These are phyloP conservation scores for Neolamprologus toae DNA, from an alignment of 2,113 vertebrate genomes.

Conservation along the genomic window DNA sequence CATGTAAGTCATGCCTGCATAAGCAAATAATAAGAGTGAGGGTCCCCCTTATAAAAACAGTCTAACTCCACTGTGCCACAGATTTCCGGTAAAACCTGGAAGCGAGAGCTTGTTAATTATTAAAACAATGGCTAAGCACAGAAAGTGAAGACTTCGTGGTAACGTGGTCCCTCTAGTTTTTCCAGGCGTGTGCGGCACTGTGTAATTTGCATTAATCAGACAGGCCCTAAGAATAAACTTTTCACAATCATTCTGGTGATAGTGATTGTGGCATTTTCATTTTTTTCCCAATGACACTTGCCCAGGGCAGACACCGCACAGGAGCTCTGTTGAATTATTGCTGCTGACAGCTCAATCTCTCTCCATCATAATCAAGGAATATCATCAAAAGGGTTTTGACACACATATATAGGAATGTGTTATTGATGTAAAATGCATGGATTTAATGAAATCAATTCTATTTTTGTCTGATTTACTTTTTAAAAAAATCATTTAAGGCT, in stretches of 20 bases:
- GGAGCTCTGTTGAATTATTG: slow-evolving; percentile 32
- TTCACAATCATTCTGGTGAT: slow-evolving; percentile 40
- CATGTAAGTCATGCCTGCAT: background rate
- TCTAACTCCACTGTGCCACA: background rate
- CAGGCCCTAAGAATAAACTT: slow-evolving; percentile 54
- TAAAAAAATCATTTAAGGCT: background rate
- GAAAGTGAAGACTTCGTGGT: background rate
- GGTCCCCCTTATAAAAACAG: background rate
- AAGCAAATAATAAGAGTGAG: background rate
- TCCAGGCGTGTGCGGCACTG: slow-evolving; percentile 12
- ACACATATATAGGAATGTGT: background rate
- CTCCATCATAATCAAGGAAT: slow-evolving; percentile 38
- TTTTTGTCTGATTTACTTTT: background rate
- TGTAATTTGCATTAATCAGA: slow-evolving; percentile 63
- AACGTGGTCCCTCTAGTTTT: background rate
- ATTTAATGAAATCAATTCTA: background rate
- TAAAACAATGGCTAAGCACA: background rate
- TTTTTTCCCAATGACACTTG: slow-evolving; percentile 19
- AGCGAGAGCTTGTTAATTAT: background rate
- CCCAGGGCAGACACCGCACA: slow-evolving; percentile 8
- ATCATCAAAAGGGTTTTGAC: background rate
- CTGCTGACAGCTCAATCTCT: slow-evolving; percentile 49
- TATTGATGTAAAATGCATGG: background rate
- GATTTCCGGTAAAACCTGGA: background rate
- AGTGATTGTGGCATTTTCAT: slow-evolving; percentile 38